Conservation (phyloP, 1,140 invertebrate species). For the Ceratina japonica region DNA sequence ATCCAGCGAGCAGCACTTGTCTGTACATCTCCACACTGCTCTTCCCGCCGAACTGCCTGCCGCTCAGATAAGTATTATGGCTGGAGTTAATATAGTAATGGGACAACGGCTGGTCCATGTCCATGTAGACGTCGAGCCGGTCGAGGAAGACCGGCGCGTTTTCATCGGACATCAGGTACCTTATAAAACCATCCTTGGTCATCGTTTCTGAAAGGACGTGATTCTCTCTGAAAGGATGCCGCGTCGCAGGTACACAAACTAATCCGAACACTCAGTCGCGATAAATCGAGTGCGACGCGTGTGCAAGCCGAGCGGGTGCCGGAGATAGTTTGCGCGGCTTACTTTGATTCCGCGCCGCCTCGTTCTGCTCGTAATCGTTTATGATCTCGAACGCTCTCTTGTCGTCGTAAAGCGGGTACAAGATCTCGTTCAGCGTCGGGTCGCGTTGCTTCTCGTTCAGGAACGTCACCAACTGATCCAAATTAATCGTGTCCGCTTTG, state of each 20-base stretch:
- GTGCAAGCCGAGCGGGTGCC: background rate
- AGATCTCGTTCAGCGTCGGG: constrained; percentile 98
- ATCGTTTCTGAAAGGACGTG: constrained; percentile 82
- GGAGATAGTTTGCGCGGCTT: too few relatives aligned
- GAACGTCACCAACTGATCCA: constrained; percentile 95
- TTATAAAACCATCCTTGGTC: constrained; percentile 96
- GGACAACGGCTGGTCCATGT: constrained; percentile 98
- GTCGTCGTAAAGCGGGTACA: constrained; percentile 98
- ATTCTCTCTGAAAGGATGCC: constrained; percentile 67
- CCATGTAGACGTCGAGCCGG: constrained; percentile 97
- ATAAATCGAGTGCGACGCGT: background rate
- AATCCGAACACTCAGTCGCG: background rate
- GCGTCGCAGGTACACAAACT: constrained; percentile 42
- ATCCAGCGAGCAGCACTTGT: constrained; percentile 96
- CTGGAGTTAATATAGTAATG: constrained; percentile 99
- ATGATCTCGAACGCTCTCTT: constrained; percentile 97
- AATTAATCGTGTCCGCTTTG: constrained; percentile 91
- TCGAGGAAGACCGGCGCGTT: constrained; percentile 99
- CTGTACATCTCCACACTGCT: constrained; percentile 99
- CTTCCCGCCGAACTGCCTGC: constrained; percentile 97
- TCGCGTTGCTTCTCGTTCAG: constrained; percentile 99
- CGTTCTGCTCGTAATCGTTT: constrained; percentile 94
- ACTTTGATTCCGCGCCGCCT: constrained; percentile 89
- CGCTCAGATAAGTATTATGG: constrained; percentile 98
- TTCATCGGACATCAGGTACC: constrained; percentile 99